A percentile compares a stretch with the other conserved stretches of the same genome.
Conservation (phyloP, 1,140 invertebrate species). For the Musca domestica region DNA sequence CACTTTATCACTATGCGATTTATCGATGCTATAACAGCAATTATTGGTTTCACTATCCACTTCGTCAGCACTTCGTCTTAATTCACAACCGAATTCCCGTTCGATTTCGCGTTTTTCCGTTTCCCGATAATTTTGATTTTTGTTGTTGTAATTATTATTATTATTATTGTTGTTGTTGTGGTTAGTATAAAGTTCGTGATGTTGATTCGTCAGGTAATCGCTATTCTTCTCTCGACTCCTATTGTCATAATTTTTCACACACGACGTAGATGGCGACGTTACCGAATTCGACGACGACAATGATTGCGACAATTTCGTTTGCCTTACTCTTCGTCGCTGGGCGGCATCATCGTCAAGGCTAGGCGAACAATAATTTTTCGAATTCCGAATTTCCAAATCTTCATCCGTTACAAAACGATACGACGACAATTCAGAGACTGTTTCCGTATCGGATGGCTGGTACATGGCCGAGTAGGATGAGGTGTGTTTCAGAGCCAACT, state of each 20-base stretch:
- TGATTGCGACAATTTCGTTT: conserved; percentile 30
- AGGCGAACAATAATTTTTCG: neutral
- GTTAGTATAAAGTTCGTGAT: too few relatives aligned
- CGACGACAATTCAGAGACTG: conserved; percentile 52
- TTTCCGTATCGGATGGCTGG: conserved; percentile 38
- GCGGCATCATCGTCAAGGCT: too few relatives aligned
- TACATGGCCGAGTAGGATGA: conserved; percentile 7
- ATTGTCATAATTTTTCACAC: neutral
- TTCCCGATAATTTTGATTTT: conserved; percentile 4
- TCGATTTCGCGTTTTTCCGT: neutral
- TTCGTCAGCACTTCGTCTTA: neutral
- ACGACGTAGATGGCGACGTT: conserved; percentile 7
- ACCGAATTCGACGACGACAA: conserved; percentile 27
- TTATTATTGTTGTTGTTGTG: neutral
- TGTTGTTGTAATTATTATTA: conserved; percentile 14
- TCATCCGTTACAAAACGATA: conserved; percentile 51
- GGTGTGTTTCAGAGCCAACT: neutral
- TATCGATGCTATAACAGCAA: conserved; percentile 51
- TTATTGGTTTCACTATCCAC: conserved; percentile 33
- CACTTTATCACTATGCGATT: conserved; percentile 24
- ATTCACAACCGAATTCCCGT: neutral
- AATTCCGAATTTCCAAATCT: conserved; percentile 31
- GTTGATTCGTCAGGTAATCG: neutral
- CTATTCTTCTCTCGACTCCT: neutral
- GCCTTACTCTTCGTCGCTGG: too few relatives aligned